Conservation (phyloP, 2,113 vertebrate species). For the Carlito syrichta region DNA sequence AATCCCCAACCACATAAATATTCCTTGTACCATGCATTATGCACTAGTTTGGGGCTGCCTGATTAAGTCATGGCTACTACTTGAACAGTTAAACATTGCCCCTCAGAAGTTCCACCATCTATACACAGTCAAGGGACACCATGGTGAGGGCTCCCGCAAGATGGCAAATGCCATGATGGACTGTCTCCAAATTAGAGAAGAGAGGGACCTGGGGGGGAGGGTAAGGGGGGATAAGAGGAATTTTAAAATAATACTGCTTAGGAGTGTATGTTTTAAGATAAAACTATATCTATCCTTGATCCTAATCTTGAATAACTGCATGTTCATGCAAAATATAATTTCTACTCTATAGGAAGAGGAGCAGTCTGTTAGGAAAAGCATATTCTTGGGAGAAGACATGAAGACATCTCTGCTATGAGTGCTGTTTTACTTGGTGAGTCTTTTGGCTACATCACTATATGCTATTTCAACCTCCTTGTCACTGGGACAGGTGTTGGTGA, state of each 20-base stretch:
- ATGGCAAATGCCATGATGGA: background rate
- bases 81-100: background rate
- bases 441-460: slow-evolving; percentile 97
- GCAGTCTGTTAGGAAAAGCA: slow-evolving; percentile 79
- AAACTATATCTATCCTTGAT: slow-evolving; percentile 79
- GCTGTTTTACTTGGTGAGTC: slow-evolving; percentile 92
- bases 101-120: background rate
- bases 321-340: slow-evolving; percentile 79
- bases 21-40: slow-evolving; percentile 71
- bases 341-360: slow-evolving; percentile 80
- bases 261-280: slow-evolving; percentile 68
- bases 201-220: background rate
- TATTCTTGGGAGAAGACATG: slow-evolving; percentile 33
- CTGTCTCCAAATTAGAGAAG: background rate
- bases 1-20: slow-evolving; percentile 75
- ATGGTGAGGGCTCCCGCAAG: background rate
- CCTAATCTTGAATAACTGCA: slow-evolving; percentile 80
- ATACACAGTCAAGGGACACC: background rate
- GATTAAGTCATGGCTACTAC: background rate
- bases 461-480: slow-evolving; percentile 98
- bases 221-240: background rate
- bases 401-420: slow-evolving; percentile 39
- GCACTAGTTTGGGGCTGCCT: background rate
- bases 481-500: slow-evolving; percentile 98
- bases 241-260: slow-evolving; percentile 66